Conservation (phyloP, 2,888 invertebrate species). For the Harpagoxenus sublaevis region DNA sequence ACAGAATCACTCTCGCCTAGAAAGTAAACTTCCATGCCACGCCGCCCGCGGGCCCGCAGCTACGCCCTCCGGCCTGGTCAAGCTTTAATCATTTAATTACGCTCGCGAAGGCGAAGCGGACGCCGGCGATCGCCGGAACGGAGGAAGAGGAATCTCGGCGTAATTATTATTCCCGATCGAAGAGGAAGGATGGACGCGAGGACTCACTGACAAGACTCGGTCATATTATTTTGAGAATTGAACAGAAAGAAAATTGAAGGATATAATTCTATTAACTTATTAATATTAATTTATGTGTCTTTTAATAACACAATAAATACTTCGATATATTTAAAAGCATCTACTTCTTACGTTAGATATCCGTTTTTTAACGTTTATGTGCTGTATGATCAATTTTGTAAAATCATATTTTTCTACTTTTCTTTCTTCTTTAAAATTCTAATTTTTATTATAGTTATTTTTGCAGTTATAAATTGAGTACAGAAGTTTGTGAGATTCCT, state of each 20-base stretch:
- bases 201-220: not conserved
- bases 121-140: not conserved
- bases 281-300: not conserved
- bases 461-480: not conserved
- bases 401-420: not conserved
- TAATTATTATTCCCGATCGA: not conserved
- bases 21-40: conserved; percentile 76
- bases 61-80: conserved; percentile 66
- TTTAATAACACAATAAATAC: not conserved
- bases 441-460: not conserved
- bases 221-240: not conserved
- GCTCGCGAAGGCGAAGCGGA: conserved; percentile 10
- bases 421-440: not conserved
- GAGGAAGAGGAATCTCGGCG: not conserved
- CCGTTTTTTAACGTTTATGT: not conserved
- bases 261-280: not conserved
- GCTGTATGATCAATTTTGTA: not conserved
- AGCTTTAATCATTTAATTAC: conserved; percentile 81
- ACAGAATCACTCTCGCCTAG: conserved; percentile 68
- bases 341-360: not conserved
- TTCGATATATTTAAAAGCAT: not conserved
- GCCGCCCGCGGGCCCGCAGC: conserved; percentile 47
- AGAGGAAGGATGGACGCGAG: not conserved
- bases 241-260: not conserved
- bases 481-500: not conserved